Conservation (phyloP, 1,140 invertebrate genomes). For the Coelopa frigida region DNA sequence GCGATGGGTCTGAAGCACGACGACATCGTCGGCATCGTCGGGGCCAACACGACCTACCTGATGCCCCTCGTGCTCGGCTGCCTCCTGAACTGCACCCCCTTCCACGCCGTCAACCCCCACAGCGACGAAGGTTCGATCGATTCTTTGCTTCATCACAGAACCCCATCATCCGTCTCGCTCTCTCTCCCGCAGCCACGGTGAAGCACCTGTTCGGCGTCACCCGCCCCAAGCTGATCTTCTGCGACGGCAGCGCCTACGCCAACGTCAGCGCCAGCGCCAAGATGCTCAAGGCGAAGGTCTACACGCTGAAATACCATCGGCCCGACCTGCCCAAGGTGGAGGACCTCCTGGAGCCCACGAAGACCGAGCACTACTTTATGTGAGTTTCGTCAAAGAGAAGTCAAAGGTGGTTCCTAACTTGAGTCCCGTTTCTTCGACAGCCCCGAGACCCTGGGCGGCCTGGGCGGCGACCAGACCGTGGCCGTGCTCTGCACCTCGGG, state of each 20-base stretch:
- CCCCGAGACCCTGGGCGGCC: slow-evolving; percentile 24
- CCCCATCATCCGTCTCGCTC: too few relatives aligned
- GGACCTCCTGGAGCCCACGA: slow-evolving; percentile 34
- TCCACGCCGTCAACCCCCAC: slow-evolving; percentile 27
- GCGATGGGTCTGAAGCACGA: slow-evolving; percentile 28
- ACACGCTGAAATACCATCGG: slow-evolving; percentile 34
- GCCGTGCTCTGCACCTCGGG: slow-evolving; percentile 56
- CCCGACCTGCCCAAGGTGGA: slow-evolving; percentile 27
- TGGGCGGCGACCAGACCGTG: slow-evolving; percentile 36
- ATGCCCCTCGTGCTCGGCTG: slow-evolving; percentile 38
- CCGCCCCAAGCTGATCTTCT: slow-evolving; percentile 36
- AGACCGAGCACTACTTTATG: slow-evolving; percentile 27
- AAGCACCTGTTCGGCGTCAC: slow-evolving; percentile 37
- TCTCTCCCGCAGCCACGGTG: slow-evolving; percentile 21
- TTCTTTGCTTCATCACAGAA: neutral
- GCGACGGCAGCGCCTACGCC: slow-evolving; percentile 29
- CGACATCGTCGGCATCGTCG: slow-evolving; percentile 37
- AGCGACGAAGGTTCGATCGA: slow-evolving; percentile 13
- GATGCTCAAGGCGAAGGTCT: slow-evolving; percentile 30
- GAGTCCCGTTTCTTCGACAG: slow-evolving; percentile 20
- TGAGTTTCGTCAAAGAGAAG: too few relatives aligned
- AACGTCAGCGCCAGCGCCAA: slow-evolving; percentile 24
- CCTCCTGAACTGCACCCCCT: slow-evolving; percentile 36
- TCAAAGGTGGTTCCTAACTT: too few relatives aligned
- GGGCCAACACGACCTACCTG: slow-evolving; percentile 33